Evolutionary conservation across 2,113 vertebrate species (phyloP).

Genomic region (Chaenogobius annularis): DNA sequence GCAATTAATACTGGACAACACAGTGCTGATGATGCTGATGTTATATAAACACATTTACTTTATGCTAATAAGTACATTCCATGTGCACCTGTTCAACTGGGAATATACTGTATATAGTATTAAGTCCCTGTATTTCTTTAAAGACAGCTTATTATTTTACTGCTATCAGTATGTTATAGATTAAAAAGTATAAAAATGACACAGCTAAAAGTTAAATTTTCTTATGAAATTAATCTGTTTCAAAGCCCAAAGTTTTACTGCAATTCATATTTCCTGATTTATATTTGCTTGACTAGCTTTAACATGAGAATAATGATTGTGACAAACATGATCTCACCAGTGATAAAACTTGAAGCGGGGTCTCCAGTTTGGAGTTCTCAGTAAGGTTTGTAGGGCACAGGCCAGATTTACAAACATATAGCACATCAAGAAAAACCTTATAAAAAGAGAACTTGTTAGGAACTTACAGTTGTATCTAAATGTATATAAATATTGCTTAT

Average conservation of each 20-base stretch:
- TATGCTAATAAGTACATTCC: neutral
- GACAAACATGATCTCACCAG: conserved; percentile 80
- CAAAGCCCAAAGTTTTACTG: neutral
- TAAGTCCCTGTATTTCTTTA: no score
- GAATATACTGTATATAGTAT: no score
- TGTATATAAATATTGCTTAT: neutral
- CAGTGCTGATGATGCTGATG: neutral
- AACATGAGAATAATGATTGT: neutral
- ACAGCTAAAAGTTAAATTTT: neutral
- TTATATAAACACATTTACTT: neutral
- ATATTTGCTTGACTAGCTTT: neutral
- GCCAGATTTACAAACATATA: conserved; percentile 99
- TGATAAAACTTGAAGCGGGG: conserved; percentile 98
- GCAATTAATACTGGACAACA: neutral
- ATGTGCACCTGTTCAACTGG: neutral
- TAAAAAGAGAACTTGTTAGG: conserved; percentile 12
- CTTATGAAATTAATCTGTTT: neutral
- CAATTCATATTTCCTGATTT: neutral
- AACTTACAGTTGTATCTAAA: neutral
- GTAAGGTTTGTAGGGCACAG: conserved; percentile 92
- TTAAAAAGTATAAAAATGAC: no score
- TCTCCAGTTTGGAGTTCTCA: conserved; percentile 97
- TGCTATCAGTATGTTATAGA: no score
- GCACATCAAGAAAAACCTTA: conserved; percentile 99
- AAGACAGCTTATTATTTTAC: no score